Conservation (phyloP, 2,888 invertebrate species). For the Eutolmus rufibarbis region DNA sequence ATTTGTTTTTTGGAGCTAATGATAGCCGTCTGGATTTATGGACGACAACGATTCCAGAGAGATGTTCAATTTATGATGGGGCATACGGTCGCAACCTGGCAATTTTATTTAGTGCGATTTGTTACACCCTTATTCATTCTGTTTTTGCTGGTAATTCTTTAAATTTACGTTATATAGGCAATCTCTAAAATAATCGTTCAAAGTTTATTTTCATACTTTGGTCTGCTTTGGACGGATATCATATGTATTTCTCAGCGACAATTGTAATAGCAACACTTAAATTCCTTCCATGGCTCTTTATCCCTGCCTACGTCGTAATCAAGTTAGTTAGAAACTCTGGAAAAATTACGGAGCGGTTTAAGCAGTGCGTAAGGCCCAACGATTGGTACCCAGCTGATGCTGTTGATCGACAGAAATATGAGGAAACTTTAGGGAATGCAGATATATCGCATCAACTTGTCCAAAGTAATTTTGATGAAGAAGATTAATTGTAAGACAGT, state of each 20-base stretch:
- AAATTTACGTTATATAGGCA: neutral
- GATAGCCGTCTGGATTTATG: slow-evolving; percentile 85
- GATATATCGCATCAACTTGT: slow-evolving; percentile 57
- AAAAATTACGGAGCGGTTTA: slow-evolving; percentile 53
- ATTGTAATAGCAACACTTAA: slow-evolving; percentile 46
- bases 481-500: neutral
- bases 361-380: slow-evolving; percentile 54
- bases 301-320: slow-evolving; percentile 56
- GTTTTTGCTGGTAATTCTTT: slow-evolving; percentile 49
- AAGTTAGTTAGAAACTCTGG: slow-evolving; percentile 54
- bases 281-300: slow-evolving; percentile 53
- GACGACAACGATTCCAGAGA: slow-evolving; percentile 68
- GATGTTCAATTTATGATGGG: slow-evolving; percentile 77
- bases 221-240: neutral
- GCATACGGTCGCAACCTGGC: slow-evolving; percentile 65
- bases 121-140: slow-evolving; percentile 55
- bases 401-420: slow-evolving; percentile 56
- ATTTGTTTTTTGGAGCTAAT: slow-evolving; percentile 82
- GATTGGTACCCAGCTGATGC: slow-evolving; percentile 60
- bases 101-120: slow-evolving; percentile 56
- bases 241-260: neutral
- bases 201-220: neutral
- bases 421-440: slow-evolving; percentile 54
- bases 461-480: slow-evolving; percentile 40
- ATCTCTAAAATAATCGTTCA: neutral